Base-by-base conservation (phyloP, 2,888 invertebrate species). In the Agriopis marginaria region DNA sequence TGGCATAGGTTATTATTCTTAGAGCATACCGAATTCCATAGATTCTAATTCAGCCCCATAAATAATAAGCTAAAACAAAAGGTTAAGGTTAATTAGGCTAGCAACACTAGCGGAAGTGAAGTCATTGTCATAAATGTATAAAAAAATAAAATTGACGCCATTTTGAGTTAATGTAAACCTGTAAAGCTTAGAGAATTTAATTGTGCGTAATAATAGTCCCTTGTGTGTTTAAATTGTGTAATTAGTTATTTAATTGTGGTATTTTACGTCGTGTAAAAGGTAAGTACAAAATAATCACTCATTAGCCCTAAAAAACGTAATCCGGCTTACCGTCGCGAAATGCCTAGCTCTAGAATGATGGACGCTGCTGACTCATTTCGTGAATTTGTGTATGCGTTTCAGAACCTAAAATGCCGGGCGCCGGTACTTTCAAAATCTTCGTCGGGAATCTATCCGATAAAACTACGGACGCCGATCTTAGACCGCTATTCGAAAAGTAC, bases 371-470 rank as follows among this genome's bases (percentile, higher is more conserved):
- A 92, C 90, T 93, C 90, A 94, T 89, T 88, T 90, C 93, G 93
- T 86, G 85, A 91, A 90, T 88, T 92, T 93, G 77, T 93, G 92
- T 92, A 92, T 93, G 93, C 94, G 94, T 93, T 94, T 94, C 94
- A 94, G 94, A 94, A 91, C 77, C 89, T 91, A 94, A 89, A 92
- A 98, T 98, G 98, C 98, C 98, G 95, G 97, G 97, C 96, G 97
- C 97, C 95, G 97, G 98, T 94, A 98, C 98, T 86, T 98, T 98
- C 96, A 99, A 99, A 96, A 97, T 99, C 91, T 99, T 99, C 96
- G 98, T 99, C 95, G 99, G 99, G 89, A 99, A 99, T 95, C 96
- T 99, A 85, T 97, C 98, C 94, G 98, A 98, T 95, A 97, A 97
- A 93, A 98, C 98, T 74, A 96, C 97, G 84, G 96, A 97, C 94